A percentile compares a stretch with the other conserved stretches of the same genome.
phyloP scores from a whole-genome alignment of 2,113 vertebrate genomes.

The Chloropsis cyanopogon region DNA sequence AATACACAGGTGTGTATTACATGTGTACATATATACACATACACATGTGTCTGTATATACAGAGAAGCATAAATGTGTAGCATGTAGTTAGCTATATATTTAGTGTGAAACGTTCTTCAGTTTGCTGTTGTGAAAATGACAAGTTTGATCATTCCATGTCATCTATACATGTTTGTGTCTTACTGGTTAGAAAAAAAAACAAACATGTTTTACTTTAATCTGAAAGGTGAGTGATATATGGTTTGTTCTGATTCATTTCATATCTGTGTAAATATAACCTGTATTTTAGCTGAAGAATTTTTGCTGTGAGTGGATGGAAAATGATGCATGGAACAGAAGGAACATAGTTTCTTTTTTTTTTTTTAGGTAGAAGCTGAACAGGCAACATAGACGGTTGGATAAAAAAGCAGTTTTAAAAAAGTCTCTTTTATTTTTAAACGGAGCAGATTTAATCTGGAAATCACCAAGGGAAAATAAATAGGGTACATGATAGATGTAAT shows the following conservation, averaged over 20 bases:
- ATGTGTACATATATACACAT: neutral
- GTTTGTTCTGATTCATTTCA: neutral
- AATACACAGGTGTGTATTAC: neutral
- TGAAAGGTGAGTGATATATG: neutral
- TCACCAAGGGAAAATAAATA: conserved; percentile 58
- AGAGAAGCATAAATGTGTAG: neutral
- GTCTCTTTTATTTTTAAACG: conserved; percentile 49
- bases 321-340: neutral
- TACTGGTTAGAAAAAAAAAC: neutral
- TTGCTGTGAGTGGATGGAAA: neutral
- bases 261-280: neutral
- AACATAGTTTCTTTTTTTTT: neutral
- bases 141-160: neutral
- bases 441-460: conserved; percentile 56
- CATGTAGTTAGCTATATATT: neutral
- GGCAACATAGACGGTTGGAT: neutral
- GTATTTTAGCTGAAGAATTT: conserved; percentile 22
- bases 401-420: neutral
- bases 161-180: neutral
- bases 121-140: neutral
- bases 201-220: neutral
- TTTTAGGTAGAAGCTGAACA: neutral
- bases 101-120: neutral
- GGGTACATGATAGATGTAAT: conserved; percentile 43
- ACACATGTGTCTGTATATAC: fast-evolving